These are phyloP conservation scores for Phyllotreta cruciferae DNA, from an alignment of 2,888 invertebrate genomes.

Conservation along the genomic window DNA sequence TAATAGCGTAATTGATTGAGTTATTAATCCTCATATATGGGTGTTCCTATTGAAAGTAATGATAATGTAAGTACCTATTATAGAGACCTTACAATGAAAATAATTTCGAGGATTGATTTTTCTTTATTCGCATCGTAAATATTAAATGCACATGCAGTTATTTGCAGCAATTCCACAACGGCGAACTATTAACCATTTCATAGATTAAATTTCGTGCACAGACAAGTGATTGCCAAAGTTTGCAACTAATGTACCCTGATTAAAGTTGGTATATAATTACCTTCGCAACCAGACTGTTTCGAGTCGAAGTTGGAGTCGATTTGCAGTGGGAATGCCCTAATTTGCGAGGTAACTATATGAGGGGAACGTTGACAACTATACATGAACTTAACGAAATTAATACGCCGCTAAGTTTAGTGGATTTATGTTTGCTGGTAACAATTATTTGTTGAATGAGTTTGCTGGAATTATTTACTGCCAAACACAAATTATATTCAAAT, in stretches of 20 bases:
- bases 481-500: too few relatives aligned
- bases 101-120: too few relatives aligned
- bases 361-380: neutral
- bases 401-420: too few relatives aligned
- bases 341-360: neutral
- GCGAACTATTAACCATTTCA: slow-evolving; percentile 27
- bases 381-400: too few relatives aligned
- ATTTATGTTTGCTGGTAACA: too few relatives aligned
- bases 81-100: too few relatives aligned
- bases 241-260: slow-evolving; percentile 32
- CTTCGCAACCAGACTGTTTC: slow-evolving; percentile 23
- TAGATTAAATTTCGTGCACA: slow-evolving; percentile 26
- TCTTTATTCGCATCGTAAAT: too few relatives aligned
- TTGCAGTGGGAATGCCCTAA: slow-evolving; percentile 20
- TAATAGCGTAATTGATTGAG: slow-evolving; percentile 28
- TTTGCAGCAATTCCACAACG: slow-evolving; percentile 20
- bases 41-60: too few relatives aligned
- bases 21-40: slow-evolving; percentile 24
- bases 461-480: too few relatives aligned
- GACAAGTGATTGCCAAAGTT: slow-evolving; percentile 33
- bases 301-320: slow-evolving; percentile 26
- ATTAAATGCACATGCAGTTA: neutral
- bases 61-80: too few relatives aligned
- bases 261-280: slow-evolving; percentile 30
- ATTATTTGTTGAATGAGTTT: too few relatives aligned